Percentiles rank a stretch among this genome's conserved stretches.
Conservation (phyloP, 2,888 invertebrate genomes). For the Caenorhabditis sp. region DNA sequence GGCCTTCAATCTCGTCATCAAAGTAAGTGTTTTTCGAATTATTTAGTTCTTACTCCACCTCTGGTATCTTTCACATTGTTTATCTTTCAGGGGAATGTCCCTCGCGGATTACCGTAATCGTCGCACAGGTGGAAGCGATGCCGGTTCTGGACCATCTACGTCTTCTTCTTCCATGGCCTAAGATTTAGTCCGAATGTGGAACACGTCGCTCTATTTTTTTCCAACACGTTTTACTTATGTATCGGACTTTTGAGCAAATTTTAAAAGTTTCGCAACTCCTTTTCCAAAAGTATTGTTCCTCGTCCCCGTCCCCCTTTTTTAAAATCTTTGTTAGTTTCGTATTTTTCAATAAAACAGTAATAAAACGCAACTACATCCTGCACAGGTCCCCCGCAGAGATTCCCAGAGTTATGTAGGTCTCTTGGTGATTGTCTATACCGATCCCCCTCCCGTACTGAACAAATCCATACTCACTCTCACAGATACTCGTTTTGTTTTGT, state of each 20-base stretch:
- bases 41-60: too few relatives aligned
- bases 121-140: constrained; percentile 32
- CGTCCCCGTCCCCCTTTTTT: background rate
- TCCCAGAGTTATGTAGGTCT: background rate
- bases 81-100: constrained; percentile 23
- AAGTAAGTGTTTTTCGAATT: too few relatives aligned
- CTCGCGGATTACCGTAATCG: constrained; percentile 33
- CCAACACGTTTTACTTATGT: constrained; percentile 37
- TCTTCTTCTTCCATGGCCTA: constrained; percentile 25
- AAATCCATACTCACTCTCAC: background rate
- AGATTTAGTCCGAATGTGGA: background rate
- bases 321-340: constrained; percentile 28
- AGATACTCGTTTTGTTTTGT: constrained; percentile 13
- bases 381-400: constrained; percentile 5
- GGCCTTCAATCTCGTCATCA: constrained; percentile 8
- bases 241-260: background rate
- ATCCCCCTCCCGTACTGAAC: background rate
- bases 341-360: constrained; percentile 31
- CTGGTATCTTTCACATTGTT: background rate
- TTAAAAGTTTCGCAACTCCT: background rate
- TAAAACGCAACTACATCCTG: constrained; percentile 3
- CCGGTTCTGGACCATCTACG: constrained; percentile 25
- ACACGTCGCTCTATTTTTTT: background rate
- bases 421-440: background rate
- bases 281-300: background rate